phyloP scores from a whole-genome alignment of 2,888 invertebrate species.

The Arctia plantaginis region DNA sequence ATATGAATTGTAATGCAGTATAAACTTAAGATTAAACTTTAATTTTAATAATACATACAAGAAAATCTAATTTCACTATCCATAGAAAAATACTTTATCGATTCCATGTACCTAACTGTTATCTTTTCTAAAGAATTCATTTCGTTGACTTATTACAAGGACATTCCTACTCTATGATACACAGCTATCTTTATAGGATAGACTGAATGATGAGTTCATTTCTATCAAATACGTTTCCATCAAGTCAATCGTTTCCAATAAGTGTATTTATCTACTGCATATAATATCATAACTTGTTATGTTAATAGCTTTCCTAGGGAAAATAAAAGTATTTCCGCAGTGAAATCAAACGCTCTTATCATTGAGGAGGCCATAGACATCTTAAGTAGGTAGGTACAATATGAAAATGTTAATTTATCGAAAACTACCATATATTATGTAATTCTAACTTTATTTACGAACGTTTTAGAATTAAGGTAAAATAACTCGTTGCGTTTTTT shows the following conservation, averaged over 20 bases:
- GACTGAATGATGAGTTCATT: slow-evolving; percentile 12
- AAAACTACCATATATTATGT: neutral
- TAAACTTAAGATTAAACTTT: neutral
- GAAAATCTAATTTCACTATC: neutral
- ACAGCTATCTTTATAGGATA: neutral
- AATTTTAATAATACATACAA: neutral
- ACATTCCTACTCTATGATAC: neutral
- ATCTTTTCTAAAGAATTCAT: neutral
- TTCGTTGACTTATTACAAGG: neutral
- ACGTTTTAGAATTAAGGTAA: neutral
- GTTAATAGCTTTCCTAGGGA: slow-evolving; percentile 11
- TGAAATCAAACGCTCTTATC: slow-evolving; percentile 3
- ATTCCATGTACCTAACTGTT: neutral
- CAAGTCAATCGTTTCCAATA: neutral
- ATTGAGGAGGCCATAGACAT: slow-evolving; percentile 8
- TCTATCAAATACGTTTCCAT: neutral
- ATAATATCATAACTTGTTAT: slow-evolving; percentile 10
- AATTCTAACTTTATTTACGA: no score
- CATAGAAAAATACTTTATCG: neutral
- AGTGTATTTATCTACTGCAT: neutral
- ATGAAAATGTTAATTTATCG: neutral
- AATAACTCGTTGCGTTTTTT: neutral
- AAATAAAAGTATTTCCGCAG: slow-evolving; percentile 20
- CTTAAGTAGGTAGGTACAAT: neutral
- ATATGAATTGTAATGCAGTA: neutral